A percentile compares a stretch with the other conserved stretches of the same genome.
These are phyloP conservation scores for Sebastes fasciatus DNA, from an alignment of 2,113 vertebrate species.

Conservation along the genomic window DNA sequence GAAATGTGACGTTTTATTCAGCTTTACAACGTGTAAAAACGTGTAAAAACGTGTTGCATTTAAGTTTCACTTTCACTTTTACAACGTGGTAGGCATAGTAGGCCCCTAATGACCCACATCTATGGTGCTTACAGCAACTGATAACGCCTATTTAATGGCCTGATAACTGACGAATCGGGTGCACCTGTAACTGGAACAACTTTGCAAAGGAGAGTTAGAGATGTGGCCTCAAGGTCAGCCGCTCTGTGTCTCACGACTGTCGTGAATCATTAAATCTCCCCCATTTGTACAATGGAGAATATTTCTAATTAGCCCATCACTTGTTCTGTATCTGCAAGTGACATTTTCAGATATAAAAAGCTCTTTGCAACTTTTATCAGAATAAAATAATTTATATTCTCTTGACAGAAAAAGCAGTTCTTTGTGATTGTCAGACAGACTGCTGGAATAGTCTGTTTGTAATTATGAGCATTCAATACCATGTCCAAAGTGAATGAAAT, in stretches of 20 bases:
- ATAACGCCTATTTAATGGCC: no score
- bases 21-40: no score
- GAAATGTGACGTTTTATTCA: no score
- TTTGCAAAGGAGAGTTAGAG: not conserved
- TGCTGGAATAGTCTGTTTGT: conserved; percentile 41
- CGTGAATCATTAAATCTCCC: not conserved
- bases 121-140: no score
- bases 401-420: conserved; percentile 62
- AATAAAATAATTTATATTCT: conserved; percentile 64
- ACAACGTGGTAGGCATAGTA: no score
- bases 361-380: conserved; percentile 56
- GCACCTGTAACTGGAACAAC: not conserved
- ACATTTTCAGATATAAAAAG: conserved; percentile 57
- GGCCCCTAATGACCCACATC: no score
- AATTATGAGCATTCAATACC: conserved; percentile 42
- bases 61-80: no score
- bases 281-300: conserved; percentile 3
- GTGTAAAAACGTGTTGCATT: no score
- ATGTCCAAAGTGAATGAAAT: conserved; percentile 34
- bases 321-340: conserved; percentile 32
- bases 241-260: not conserved
- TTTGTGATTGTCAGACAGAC: conserved; percentile 64
- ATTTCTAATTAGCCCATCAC: conserved; percentile 20
- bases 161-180: no score
- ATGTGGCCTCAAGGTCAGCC: not conserved